Conservation (phyloP, 2,113 vertebrate genomes). For the Sitta europaea region DNA sequence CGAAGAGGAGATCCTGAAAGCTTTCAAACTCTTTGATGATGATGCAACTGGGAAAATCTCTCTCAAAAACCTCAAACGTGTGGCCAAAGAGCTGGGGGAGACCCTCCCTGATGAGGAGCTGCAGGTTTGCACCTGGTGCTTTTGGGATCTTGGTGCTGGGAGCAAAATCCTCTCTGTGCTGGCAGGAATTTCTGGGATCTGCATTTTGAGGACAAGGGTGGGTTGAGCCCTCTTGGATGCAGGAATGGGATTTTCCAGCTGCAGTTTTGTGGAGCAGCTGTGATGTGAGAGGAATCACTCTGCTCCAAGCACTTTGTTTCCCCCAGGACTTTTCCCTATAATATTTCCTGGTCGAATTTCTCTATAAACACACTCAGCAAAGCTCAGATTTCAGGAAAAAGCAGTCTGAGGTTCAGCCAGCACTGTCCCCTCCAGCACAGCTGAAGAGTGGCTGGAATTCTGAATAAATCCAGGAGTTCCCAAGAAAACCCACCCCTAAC, state of each 20-base stretch:
- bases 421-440: not conserved
- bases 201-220: not conserved
- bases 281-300: not conserved
- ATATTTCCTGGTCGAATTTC: not conserved
- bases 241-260: accelerated
- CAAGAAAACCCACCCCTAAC: accelerated
- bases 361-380: not conserved
- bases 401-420: not conserved
- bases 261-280: not conserved
- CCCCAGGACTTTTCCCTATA: not conserved
- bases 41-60: constrained; percentile 95
- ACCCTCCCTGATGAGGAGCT: constrained; percentile 92
- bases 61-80: constrained; percentile 89
- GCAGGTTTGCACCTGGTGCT: constrained; percentile 77
- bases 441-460: not conserved
- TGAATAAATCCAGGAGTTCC: no score
- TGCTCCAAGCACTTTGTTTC: not conserved
- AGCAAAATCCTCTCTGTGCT: not conserved
- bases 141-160: not conserved
- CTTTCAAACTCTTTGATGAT: constrained; percentile 91
- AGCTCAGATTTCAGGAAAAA: not conserved
- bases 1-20: constrained; percentile 93
- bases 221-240: accelerated
- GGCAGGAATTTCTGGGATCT: not conserved
- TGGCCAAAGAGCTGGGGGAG: constrained; percentile 90